These are phyloP conservation scores for Cryptotermes secundus DNA, from an alignment of 1,140 invertebrate genomes.

Conservation along the genomic window DNA sequence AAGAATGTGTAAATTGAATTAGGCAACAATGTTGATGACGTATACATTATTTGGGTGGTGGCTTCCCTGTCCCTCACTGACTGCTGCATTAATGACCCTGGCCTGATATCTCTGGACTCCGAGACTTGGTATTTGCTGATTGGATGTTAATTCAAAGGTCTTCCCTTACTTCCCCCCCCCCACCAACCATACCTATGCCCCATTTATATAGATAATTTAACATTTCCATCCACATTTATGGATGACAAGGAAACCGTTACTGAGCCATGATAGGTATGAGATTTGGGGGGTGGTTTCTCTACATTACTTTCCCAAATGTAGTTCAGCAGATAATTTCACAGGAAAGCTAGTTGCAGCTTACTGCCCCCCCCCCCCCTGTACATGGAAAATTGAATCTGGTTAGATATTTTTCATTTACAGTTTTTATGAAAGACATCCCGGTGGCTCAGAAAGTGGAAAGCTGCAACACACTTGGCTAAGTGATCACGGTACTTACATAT, in stretches of 20 bases:
- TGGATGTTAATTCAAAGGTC: slow-evolving; percentile 34
- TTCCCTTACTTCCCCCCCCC: slow-evolving; percentile 32
- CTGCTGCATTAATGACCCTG: slow-evolving; percentile 49
- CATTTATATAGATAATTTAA: background rate
- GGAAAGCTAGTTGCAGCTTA: background rate
- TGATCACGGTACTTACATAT: slow-evolving; percentile 17
- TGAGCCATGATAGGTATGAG: background rate
- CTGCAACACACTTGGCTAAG: background rate
- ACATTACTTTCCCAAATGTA: background rate
- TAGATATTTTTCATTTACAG: background rate
- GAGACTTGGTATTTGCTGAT: slow-evolving; percentile 34
- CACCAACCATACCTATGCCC: background rate
- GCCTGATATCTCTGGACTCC: slow-evolving; percentile 41
- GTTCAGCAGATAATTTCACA: background rate
- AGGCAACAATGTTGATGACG: background rate
- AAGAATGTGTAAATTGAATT: background rate
- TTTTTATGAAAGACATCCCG: background rate
- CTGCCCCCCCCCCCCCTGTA: background rate
- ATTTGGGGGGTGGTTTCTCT: slow-evolving; percentile 10
- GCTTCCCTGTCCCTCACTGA: slow-evolving; percentile 48
- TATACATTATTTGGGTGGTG: background rate
- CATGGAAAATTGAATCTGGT: background rate
- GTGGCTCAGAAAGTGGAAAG: background rate
- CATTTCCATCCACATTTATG: background rate
- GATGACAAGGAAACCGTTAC: background rate